Percentiles rank a stretch among this genome's conserved stretches.
Evolutionary conservation across 2,797 vertebrate species (phyloP).

Genomic region (Galago senegalensis): DNA sequence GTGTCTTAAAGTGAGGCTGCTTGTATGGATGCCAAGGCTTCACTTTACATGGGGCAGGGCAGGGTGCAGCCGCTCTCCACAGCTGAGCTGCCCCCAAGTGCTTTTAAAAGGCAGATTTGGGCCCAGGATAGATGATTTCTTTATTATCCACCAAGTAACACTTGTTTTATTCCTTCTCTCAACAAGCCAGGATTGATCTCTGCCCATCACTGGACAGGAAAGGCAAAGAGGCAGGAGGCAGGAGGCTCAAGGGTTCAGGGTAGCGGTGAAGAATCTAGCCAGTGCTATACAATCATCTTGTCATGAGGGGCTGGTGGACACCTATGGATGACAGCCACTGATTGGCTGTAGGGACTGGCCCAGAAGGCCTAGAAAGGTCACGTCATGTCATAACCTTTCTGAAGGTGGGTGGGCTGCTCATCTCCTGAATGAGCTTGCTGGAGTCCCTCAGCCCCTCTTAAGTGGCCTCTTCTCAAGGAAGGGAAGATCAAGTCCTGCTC

Average conservation of each 20-base stretch:
- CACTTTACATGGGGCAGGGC: background rate
- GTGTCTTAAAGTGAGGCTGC: background rate
- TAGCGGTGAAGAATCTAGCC: background rate
- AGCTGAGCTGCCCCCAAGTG: background rate
- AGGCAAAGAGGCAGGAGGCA: background rate
- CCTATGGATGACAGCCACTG: background rate
- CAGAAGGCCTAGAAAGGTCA: background rate
- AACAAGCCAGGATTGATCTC: constrained; percentile 25
- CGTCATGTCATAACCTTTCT: background rate
- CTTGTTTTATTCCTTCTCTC: constrained; percentile 5
- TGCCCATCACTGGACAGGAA: background rate
- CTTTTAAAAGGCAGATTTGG: background rate
- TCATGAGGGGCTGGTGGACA: background rate
- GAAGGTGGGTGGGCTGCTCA: background rate
- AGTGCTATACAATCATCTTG: background rate
- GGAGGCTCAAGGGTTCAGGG: background rate
- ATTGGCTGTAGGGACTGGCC: background rate
- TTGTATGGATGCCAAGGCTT: background rate
- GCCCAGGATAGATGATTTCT: background rate
- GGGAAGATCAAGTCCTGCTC: background rate
- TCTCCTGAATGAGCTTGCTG: background rate
- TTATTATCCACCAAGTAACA: constrained; percentile 51
- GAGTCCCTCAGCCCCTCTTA: background rate
- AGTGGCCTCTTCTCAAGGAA: background rate
- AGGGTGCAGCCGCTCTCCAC: background rate